phyloP scores from a whole-genome alignment of 1,140 invertebrate genomes.

The Brachionus asplanchnoidis region DNA sequence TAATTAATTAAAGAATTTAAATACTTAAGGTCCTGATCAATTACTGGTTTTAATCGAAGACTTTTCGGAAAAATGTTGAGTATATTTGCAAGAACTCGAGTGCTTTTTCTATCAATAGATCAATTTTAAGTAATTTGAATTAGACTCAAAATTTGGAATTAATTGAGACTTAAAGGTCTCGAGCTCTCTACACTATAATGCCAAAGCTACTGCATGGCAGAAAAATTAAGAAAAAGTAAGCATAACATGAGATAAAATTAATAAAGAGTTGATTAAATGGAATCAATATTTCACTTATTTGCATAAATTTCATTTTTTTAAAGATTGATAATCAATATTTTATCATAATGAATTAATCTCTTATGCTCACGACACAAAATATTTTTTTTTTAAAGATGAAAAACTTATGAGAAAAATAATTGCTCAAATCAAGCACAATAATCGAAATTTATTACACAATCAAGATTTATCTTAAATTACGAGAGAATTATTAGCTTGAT shows the following conservation, averaged over 20 bases:
- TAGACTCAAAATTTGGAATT: not conserved
- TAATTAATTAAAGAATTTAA: not conserved
- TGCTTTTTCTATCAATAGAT: not conserved
- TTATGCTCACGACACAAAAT: not conserved
- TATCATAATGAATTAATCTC: not conserved
- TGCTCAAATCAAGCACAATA: not conserved
- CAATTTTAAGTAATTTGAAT: not conserved
- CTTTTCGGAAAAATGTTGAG: not conserved
- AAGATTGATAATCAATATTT: not conserved
- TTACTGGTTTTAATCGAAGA: not conserved
- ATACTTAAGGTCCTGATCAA: not conserved
- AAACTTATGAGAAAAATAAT: not conserved
- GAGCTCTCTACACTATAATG: not conserved
- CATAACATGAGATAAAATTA: not conserved
- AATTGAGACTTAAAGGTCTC: not conserved
- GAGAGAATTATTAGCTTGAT: not conserved
- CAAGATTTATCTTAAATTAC: not conserved
- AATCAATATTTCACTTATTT: not conserved
- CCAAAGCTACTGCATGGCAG: not conserved
- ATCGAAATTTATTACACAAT: not conserved
- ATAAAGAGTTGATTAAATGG: not conserved
- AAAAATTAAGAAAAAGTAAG: not conserved
- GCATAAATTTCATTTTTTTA: not conserved
- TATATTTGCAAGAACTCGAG: not conserved
- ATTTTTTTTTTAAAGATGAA: not conserved